A percentile compares a stretch with the other conserved stretches of the same genome.
Conservation (phyloP, 1,140 invertebrate species). For the Forficula auricularia region DNA sequence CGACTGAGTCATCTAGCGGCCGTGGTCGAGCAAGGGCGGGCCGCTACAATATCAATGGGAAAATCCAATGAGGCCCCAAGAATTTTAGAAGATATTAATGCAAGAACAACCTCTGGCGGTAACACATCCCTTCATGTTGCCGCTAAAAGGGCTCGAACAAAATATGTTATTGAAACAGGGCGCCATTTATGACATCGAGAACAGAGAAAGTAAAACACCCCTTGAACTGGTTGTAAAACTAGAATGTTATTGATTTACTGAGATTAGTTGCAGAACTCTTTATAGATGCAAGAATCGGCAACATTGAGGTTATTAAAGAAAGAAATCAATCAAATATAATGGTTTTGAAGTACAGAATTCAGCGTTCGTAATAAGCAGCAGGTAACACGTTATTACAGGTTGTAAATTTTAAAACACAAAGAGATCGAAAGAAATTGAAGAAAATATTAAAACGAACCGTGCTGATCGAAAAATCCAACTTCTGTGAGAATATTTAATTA, state of each 20-base stretch:
- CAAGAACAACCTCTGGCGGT: background rate
- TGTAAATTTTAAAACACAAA: conserved; percentile 3
- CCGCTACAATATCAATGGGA: no score
- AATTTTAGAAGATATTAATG: conserved; percentile 17
- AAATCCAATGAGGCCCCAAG: no score
- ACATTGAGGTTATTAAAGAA: conserved; percentile 4
- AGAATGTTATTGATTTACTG: conserved; percentile 8
- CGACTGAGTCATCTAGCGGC: no score
- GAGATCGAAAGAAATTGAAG: no score
- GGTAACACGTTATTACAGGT: no score
- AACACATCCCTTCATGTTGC: conserved; percentile 10
- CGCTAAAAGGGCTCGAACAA: conserved; percentile 1
- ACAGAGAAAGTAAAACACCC: conserved; percentile 7
- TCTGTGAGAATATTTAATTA: no score
- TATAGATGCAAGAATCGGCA: conserved; percentile 11
- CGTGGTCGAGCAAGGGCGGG: no score
- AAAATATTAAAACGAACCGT: background rate
- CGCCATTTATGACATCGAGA: conserved; percentile 23
- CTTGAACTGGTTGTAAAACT: conserved; percentile 6
- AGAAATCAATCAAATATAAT: conserved; percentile 4
- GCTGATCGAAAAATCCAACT: no score
- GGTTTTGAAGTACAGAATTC: conserved; percentile 6
- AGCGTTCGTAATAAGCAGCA: conserved; percentile 9
- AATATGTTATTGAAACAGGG: conserved; percentile 9
- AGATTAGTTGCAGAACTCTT: conserved; percentile 11